Evolutionary conservation across 2,888 invertebrate species (phyloP).

Genomic region (Kuschelorhynchus macadamiae): DNA sequence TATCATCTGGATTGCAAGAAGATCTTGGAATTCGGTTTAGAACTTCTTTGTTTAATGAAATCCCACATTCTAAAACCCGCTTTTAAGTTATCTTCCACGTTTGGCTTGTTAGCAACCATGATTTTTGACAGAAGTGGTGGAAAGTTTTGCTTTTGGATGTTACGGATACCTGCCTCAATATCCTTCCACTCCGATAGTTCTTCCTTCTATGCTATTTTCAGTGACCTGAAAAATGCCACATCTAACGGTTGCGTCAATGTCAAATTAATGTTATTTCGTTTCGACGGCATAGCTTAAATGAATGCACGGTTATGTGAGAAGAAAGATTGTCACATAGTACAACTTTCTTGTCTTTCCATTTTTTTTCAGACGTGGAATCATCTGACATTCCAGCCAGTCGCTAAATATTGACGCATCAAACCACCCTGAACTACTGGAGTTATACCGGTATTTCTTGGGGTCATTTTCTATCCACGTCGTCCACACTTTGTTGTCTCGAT

Average conservation of each 20-base stretch:
- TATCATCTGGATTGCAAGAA: slow-evolving; percentile 27
- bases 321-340: slow-evolving; percentile 32
- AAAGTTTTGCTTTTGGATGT: slow-evolving; percentile 19
- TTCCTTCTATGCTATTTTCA: slow-evolving; percentile 18
- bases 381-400: slow-evolving; percentile 49
- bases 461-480: slow-evolving; percentile 48
- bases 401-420: slow-evolving; percentile 50
- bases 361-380: slow-evolving; percentile 40
- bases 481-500: slow-evolving; percentile 47
- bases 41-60: slow-evolving; percentile 20
- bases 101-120: slow-evolving; percentile 8
- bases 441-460: slow-evolving; percentile 42
- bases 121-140: slow-evolving; percentile 13
- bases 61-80: slow-evolving; percentile 18
- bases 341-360: slow-evolving; percentile 28
- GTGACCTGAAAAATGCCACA: slow-evolving; percentile 6
- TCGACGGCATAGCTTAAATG: slow-evolving; percentile 15
- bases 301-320: slow-evolving; percentile 15
- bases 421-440: slow-evolving; percentile 49
- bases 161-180: slow-evolving; percentile 29
- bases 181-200: slow-evolving; percentile 12
- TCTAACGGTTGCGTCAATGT: slow-evolving; percentile 6
- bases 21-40: slow-evolving; percentile 21
- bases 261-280: slow-evolving; percentile 9
- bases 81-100: slow-evolving; percentile 14